phyloP scores from a whole-genome alignment of 2,797 vertebrate genomes.

The Accipiter fasciatus region DNA sequence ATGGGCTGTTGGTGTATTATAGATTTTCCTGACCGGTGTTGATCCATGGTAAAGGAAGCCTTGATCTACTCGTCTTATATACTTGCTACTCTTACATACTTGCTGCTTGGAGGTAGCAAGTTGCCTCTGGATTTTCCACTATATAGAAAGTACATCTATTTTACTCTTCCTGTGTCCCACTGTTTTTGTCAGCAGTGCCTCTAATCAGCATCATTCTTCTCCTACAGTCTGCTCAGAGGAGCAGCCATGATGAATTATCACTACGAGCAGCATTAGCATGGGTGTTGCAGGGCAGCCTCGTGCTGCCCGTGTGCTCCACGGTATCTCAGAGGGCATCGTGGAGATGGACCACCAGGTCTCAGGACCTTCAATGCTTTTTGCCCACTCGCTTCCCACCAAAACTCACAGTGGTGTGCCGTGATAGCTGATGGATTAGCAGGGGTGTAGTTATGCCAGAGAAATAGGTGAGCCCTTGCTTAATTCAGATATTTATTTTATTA shows the following conservation, averaged over 20 bases:
- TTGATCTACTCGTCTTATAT: not conserved
- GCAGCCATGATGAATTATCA: rapidly evolving
- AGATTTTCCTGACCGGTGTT: not conserved
- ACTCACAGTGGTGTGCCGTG: too few relatives aligned
- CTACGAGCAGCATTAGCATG: rapidly evolving
- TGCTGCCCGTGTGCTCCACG: rapidly evolving
- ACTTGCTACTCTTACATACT: not conserved
- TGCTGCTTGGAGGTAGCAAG: not conserved
- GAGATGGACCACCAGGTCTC: not conserved
- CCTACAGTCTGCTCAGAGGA: not conserved
- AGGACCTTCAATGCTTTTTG: not conserved
- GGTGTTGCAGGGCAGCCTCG: not conserved
- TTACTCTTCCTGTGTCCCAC: not conserved
- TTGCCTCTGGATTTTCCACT: not conserved
- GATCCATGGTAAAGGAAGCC: not conserved
- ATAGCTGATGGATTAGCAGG: not conserved
- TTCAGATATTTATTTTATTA: not conserved
- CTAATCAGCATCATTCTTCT: not conserved
- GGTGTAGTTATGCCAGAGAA: not conserved
- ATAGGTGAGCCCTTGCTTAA: not conserved
- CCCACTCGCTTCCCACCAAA: not conserved
- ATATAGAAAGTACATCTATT: not conserved
- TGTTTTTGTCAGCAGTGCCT: not conserved
- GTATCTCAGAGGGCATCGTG: not conserved
- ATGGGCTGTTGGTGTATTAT: not conserved